Base-by-base conservation (phyloP, 1,140 invertebrate genomes). In the Drosophila grimshawi region DNA sequence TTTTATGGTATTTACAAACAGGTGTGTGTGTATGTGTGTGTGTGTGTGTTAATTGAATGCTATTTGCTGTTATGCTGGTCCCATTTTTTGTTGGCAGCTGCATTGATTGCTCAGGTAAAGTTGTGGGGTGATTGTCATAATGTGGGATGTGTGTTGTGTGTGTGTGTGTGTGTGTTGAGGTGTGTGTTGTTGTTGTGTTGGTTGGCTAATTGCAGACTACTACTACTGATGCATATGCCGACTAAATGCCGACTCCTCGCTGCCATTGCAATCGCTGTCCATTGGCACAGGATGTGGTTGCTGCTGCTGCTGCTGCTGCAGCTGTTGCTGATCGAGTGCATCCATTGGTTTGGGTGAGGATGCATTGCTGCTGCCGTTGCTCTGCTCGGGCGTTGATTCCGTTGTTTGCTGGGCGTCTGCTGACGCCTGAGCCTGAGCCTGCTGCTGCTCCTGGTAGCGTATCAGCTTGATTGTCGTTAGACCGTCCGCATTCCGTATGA, bases 391-490 rank as follows among this genome's bases (percentile, higher is more conserved):
- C 39, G 39, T 43, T 33, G 70, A 53, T 27, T 88, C 83, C 19
- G 51, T 43, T 49, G 85, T 89, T n/a, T 74, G 86, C n/a, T 55
- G 62, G 10, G 70, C 65, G 27, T 77, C 71, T 1, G 63, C 45
- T 3, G 76, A 56, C 29, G 65, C 33, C 3, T 19, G 19, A 19
- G 19, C 19, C 19, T 19, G 19, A 19, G 19, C 19, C 1, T 19
- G 19, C 46, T 46, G 46, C 37, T 88, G 75, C 33, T 92, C 83
- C 30, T 92, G 86, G 57, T 90, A 92, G 43, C 92, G 90, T 80
- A 92, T 91, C 65, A 92, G 76, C 80, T 92, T 92, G 29, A 92
- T 92, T 74, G 92, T 92, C n/a, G 92, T 92, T 52, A 92, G 55
- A 5, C 92, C 92, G 73, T 92, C 92, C 62, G 92, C 90, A 74